Evolutionary conservation across 2,113 vertebrate species (phyloP), one percentile per base, ranked within the genome.

Genomic region (Daubentonia madagascariensis): DNA sequence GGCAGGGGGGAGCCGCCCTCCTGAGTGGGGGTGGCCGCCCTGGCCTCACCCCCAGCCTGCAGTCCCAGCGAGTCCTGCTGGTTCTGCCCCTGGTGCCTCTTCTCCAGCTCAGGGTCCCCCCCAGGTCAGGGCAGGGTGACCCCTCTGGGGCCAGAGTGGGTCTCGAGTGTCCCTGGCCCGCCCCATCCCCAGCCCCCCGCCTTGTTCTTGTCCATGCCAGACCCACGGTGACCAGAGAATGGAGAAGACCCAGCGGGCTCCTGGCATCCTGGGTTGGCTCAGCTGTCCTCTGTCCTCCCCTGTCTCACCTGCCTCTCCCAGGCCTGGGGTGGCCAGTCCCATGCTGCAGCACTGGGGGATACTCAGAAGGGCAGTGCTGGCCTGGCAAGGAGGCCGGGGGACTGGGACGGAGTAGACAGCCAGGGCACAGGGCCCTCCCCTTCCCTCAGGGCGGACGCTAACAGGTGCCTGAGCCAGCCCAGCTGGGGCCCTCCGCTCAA

Each of bases 111-210:
- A 23, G 50, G 73, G 85, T 25, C 48, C 45, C 43, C 61, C 2
- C 6, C 10, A n/a, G n/a, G n/a, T n/a, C n/a, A n/a, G n/a, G n/a
- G n/a, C n/a, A n/a, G n/a, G n/a, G n/a, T n/a, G n/a, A n/a, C n/a
- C n/a, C n/a, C n/a, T n/a, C n/a, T n/a, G 54, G 22, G 20, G 54
- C 22, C 54, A 57, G 54, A 20, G 54, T 22, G 52, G 17, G 54
- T 22, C 20, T 22, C 2, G 18, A 3, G 76, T 16, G 40, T 45
- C 43, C 23, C 18, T 6, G 23, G n/a, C 40, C 32, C 32, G 8
- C 11, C 48, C 8, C 3, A 11, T 13, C 17, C 50, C n/a, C 0
- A 0, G 4, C n/a, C 35, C 43, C 54, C 7, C 43, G 23, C 65
- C 10, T 48, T 5, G 11, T 48, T 52, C 50, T 28, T 6, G 0